phyloP scores from a whole-genome alignment of 2,113 vertebrate species.

The Riparia riparia region DNA sequence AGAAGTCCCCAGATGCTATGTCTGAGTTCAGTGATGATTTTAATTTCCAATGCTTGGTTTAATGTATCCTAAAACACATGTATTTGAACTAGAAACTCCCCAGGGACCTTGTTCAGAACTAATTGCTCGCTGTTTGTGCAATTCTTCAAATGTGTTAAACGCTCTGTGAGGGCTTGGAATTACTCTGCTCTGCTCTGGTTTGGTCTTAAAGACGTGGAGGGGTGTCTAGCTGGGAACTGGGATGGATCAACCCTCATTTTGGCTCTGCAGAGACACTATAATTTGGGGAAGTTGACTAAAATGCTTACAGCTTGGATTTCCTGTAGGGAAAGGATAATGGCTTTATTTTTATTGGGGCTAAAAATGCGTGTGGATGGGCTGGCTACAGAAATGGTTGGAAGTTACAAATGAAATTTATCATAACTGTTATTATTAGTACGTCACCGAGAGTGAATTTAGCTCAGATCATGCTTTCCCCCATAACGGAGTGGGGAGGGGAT shows the following conservation, averaged over 20 bases:
- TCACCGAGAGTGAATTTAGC: slow-evolving; percentile 38
- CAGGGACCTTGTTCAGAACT: slow-evolving; percentile 7
- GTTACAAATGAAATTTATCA: slow-evolving; percentile 9
- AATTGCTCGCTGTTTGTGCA: slow-evolving; percentile 56
- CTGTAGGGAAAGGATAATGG: neutral
- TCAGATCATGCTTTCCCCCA: slow-evolving; percentile 13
- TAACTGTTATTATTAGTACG: slow-evolving; percentile 22
- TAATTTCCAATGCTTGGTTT: neutral
- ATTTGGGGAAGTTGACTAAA: slow-evolving; percentile 17
- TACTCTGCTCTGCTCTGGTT: neutral
- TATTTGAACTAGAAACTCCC: slow-evolving; percentile 47
- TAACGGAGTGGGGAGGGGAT: neutral
- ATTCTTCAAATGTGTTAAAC: slow-evolving; percentile 34
- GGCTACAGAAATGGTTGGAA: neutral
- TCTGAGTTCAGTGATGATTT: slow-evolving; percentile 19
- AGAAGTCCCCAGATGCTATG: neutral
- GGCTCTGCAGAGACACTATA: neutral
- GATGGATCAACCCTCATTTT: neutral
- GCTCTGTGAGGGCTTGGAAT: neutral
- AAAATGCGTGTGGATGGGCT: neutral
- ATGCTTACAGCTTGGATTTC: slow-evolving; percentile 28
- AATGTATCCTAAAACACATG: slow-evolving; percentile 17
- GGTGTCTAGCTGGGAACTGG: neutral
- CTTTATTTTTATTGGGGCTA: slow-evolving; percentile 57
- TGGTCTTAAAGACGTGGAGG: neutral